phyloP scores from a whole-genome alignment of 2,797 vertebrate genomes.

The Harpagifer antarcticus region DNA sequence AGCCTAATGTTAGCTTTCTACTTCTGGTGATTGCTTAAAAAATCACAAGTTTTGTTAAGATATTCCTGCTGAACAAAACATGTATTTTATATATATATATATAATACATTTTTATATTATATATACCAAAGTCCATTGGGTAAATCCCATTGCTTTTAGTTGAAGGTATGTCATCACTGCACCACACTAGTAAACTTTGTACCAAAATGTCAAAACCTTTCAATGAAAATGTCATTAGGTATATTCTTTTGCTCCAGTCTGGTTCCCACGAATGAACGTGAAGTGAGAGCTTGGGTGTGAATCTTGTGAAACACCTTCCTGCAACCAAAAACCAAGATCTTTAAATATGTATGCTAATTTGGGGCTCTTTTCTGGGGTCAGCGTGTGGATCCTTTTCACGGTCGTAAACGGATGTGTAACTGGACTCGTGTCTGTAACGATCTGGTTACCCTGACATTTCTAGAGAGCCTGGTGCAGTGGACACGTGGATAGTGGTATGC shows the following conservation, averaged over 20 bases:
- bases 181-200: too few species aligned
- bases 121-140: too few species aligned
- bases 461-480: constrained; percentile 62
- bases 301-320: constrained; percentile 66
- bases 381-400: constrained; percentile 72
- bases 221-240: neutral
- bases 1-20: too few species aligned
- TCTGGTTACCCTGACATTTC: constrained; percentile 84
- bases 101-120: too few species aligned
- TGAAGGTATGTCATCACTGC: too few species aligned
- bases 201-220: neutral
- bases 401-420: constrained; percentile 81
- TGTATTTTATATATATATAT: too few species aligned
- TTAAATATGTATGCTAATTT: constrained; percentile 78
- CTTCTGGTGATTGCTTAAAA: too few species aligned
- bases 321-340: constrained; percentile 67
- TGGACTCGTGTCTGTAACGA: constrained; percentile 69
- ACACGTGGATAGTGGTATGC: constrained; percentile 71
- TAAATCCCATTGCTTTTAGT: too few species aligned
- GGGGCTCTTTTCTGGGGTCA: constrained; percentile 71
- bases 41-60: too few species aligned
- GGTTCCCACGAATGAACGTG: neutral
- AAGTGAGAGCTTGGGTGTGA: constrained; percentile 38
- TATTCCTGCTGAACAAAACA: too few species aligned
- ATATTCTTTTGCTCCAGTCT: neutral